Conservation (phyloP, 1,140 invertebrate genomes). For the Ladona fulva region DNA sequence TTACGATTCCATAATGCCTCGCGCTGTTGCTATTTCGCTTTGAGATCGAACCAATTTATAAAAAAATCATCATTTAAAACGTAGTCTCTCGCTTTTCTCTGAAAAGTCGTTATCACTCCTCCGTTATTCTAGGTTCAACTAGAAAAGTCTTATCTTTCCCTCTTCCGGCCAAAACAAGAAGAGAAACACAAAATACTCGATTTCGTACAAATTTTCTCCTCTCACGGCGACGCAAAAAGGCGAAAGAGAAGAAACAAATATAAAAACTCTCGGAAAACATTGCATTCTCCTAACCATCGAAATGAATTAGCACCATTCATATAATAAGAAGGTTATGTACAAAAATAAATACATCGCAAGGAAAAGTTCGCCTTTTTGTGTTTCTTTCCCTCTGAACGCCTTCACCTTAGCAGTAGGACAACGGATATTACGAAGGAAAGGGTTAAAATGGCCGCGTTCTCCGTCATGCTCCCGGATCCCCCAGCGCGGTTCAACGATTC, state of each 20-base stretch:
- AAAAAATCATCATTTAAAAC: background rate
- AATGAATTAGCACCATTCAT: slow-evolving; percentile 10
- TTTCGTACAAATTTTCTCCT: too few species aligned
- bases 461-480: background rate
- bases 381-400: background rate
- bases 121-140: too few species aligned
- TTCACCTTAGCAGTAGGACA: background rate
- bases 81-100: too few species aligned
- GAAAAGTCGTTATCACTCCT: too few species aligned
- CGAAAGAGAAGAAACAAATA: too few species aligned
- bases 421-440: background rate
- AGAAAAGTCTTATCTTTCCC: too few species aligned
- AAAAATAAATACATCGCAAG: slow-evolving; percentile 7
- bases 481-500: slow-evolving; percentile 14
- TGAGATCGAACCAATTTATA: background rate
- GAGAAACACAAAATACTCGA: too few species aligned
- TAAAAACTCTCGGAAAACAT: too few species aligned
- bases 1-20: background rate
- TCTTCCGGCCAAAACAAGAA: too few species aligned
- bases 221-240: too few species aligned
- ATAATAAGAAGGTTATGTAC: slow-evolving; percentile 7
- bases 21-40: background rate
- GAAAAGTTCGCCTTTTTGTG: background rate
- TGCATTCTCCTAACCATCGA: background rate
- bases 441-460: background rate